Conservation (phyloP, 1,140 invertebrate species). For the Subanguina moxae region DNA sequence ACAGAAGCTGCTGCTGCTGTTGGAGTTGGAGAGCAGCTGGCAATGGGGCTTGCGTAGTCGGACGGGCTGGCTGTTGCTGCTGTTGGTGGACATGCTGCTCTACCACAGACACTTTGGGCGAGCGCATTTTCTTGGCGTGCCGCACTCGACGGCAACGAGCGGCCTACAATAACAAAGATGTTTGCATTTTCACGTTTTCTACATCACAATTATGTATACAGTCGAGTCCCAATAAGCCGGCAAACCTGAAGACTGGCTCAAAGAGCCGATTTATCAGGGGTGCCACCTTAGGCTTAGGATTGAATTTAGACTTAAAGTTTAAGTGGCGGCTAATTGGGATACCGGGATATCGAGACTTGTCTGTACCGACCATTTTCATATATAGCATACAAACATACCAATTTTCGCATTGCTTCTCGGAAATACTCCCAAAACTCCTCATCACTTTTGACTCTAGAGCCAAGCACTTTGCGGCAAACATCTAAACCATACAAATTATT, state of each 20-base stretch:
- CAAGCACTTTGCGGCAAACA: slow-evolving; percentile 48
- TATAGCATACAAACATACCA: slow-evolving; percentile 5
- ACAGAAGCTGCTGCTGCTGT: not conserved
- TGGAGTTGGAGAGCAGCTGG: not conserved
- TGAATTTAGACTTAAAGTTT: too few species aligned
- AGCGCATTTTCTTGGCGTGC: slow-evolving; percentile 20
- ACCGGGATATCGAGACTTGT: too few species aligned
- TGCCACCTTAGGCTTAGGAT: too few species aligned
- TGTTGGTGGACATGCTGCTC: slow-evolving; percentile 18
- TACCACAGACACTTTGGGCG: slow-evolving; percentile 13
- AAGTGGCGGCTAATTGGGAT: too few species aligned
- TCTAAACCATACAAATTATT: slow-evolving; percentile 30
- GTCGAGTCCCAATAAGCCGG: too few species aligned
- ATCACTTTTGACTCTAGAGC: slow-evolving; percentile 30
- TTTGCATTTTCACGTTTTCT: too few species aligned
- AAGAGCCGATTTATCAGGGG: too few species aligned
- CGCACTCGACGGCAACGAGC: slow-evolving; percentile 21
- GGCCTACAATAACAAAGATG: not conserved
- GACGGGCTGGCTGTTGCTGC: not conserved
- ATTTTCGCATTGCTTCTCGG: slow-evolving; percentile 48
- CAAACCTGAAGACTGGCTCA: too few species aligned
- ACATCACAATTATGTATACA: too few species aligned
- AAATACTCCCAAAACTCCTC: slow-evolving; percentile 49
- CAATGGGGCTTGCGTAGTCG: not conserved
- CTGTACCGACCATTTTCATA: not conserved